Evolutionary conservation across 2,888 invertebrate species (phyloP).

Genomic region (Hypomecis punctinalis): DNA sequence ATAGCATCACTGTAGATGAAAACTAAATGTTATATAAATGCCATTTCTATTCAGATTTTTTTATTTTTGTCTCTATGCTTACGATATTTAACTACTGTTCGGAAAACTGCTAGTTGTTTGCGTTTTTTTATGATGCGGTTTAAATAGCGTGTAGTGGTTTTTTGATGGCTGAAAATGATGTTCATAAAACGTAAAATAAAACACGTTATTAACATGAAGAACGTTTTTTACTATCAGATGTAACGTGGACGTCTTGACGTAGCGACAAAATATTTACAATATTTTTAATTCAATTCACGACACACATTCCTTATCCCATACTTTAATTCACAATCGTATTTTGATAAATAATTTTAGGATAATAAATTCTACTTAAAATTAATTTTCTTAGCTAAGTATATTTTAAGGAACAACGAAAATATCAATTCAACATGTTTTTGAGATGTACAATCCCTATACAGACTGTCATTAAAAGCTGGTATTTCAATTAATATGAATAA

Average conservation of each 20-base stretch:
- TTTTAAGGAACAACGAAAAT: background rate
- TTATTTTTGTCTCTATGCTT: too few species aligned
- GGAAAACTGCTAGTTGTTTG: too few species aligned
- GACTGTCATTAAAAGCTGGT: too few species aligned
- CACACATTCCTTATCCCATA: conserved; percentile 18
- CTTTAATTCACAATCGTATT: conserved; percentile 26
- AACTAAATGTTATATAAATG: too few species aligned
- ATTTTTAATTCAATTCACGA: conserved; percentile 36
- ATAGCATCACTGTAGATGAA: too few species aligned
- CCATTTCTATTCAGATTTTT: too few species aligned
- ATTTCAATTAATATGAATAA: too few species aligned
- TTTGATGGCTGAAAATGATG: background rate
- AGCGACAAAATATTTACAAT: conserved; percentile 78
- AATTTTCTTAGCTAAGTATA: background rate
- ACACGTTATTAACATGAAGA: conserved; percentile 75
- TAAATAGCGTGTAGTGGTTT: too few species aligned
- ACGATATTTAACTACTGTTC: too few species aligned
- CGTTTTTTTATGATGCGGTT: too few species aligned
- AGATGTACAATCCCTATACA: background rate
- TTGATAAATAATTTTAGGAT: conserved; percentile 10
- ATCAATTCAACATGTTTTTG: background rate
- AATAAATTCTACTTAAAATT: background rate
- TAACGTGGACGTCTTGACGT: conserved; percentile 81
- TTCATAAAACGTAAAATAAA: conserved; percentile 53
- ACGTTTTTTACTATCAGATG: conserved; percentile 77